These are phyloP conservation scores for Pygocentrus nattereri DNA, from an alignment of 2,797 vertebrate species.

Conservation along the genomic window DNA sequence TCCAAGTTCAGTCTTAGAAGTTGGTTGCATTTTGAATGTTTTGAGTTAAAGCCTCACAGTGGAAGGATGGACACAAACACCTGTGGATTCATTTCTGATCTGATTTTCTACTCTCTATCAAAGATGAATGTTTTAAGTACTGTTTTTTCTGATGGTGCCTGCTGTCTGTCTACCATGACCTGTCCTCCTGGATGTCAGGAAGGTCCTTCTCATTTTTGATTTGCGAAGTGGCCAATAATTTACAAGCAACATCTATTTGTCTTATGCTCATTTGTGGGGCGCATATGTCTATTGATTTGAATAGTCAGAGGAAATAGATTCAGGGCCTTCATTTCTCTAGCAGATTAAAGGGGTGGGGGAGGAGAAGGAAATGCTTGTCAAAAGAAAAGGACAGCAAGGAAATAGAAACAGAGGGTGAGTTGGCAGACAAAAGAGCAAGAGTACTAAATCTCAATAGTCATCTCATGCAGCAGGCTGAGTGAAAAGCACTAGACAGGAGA, in stretches of 20 bases:
- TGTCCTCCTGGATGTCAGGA: conserved; percentile 8
- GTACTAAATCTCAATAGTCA: background rate
- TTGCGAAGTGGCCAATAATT: conserved; percentile 32
- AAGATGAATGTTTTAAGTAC: too few species aligned
- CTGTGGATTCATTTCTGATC: too few species aligned
- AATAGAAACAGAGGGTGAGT: background rate
- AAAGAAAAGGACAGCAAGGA: background rate
- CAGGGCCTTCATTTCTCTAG: background rate
- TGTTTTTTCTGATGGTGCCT: too few species aligned
- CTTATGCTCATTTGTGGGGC: conserved; percentile 8
- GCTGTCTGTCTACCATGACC: background rate
- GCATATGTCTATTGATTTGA: conserved; percentile 21
- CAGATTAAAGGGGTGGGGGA: background rate
- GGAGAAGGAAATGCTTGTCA: background rate
- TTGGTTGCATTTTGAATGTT: too few species aligned
- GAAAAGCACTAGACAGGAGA: conserved; percentile 3
- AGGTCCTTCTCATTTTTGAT: conserved; percentile 22
- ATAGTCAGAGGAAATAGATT: background rate
- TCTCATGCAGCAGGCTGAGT: conserved; percentile 17
- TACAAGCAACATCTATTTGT: background rate
- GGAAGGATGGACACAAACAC: too few species aligned
- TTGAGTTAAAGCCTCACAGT: too few species aligned
- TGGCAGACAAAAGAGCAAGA: conserved; percentile 3
- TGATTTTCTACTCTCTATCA: too few species aligned
- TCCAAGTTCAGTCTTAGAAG: too few species aligned